Evolutionary conservation across 2,797 vertebrate genomes (phyloP), one percentile per base, ranked within the genome.

Genomic region (Tiaroga cobitis): DNA sequence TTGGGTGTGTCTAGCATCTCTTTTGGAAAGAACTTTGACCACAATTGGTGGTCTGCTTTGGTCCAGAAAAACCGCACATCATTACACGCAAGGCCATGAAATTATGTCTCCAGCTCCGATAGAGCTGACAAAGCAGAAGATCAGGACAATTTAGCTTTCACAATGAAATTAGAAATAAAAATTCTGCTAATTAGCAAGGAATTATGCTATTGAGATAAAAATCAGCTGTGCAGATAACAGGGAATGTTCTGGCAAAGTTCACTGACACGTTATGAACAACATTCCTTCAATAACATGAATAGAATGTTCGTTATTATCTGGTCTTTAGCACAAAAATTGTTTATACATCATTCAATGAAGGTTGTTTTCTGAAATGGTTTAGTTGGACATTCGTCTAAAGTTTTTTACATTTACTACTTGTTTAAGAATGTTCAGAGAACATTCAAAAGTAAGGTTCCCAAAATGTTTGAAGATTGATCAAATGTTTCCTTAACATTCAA

Each of bases 11-110:
- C 94, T 70, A 46, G 86, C 90, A 90, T 93, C 72, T 78, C 49
- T 80, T 89, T 86, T 91, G 91, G 90, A 90, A 86, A 39, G 8
- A 85, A 88, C 75, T 89, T 89, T 92, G 92, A 96, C 95, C 95
- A 95, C 94, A 95, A 95, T 95, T 92, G 94, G 86, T 93, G 93
- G 92, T 90, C 91, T 94, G 90, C 92, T 93, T 93, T 92, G 90
- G 94, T 93, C 89, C 65, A 90, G 90, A 89, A 89, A 88, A 56
- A 88, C 89, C 92, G 94, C 94, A 93, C 93, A 95, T 95, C 93
- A 94, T 95, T 95, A 95, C 91, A 94, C 83, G 90, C 80, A 10
- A 92, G 92, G 89, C 84, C 46, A 83, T 85, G 65, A 2, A 32
- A 92, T 21, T 83, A 83, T 10, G 85, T 87, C 90, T 92, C 74